Evolutionary conservation across 2,113 vertebrate species (phyloP).

Genomic region (Cercopithecus mona): DNA sequence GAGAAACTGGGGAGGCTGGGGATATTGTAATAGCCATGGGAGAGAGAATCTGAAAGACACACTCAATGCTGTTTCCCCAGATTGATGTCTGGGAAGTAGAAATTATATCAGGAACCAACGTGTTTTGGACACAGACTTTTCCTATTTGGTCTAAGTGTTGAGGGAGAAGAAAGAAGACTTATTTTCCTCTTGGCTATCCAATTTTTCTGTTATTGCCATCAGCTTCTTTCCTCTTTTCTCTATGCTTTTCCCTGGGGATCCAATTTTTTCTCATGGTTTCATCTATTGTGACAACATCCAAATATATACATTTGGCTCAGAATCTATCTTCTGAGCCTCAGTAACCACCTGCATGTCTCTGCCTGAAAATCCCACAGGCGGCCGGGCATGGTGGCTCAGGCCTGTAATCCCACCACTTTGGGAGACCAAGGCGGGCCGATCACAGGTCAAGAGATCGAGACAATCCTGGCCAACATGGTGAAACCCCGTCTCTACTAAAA

Average conservation of each 20-base stretch:
- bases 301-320: background rate
- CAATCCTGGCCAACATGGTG: no score
- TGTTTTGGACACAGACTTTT: background rate
- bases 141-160: background rate
- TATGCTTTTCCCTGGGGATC: background rate
- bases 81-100: background rate
- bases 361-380: background rate
- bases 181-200: background rate
- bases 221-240: background rate
- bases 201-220: background rate
- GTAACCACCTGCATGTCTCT: background rate
- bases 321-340: background rate
- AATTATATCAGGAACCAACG: background rate
- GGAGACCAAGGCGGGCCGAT: no score
- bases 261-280: background rate
- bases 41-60: background rate
- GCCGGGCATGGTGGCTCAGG: no score
- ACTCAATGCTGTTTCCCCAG: background rate
- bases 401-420: no score
- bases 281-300: background rate
- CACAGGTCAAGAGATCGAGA: no score
- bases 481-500: no score
- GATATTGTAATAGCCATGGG: background rate
- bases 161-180: background rate
- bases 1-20: background rate